Evolutionary conservation across 2,797 vertebrate species (phyloP).

Genomic region (Hylomyscus alleni): DNA sequence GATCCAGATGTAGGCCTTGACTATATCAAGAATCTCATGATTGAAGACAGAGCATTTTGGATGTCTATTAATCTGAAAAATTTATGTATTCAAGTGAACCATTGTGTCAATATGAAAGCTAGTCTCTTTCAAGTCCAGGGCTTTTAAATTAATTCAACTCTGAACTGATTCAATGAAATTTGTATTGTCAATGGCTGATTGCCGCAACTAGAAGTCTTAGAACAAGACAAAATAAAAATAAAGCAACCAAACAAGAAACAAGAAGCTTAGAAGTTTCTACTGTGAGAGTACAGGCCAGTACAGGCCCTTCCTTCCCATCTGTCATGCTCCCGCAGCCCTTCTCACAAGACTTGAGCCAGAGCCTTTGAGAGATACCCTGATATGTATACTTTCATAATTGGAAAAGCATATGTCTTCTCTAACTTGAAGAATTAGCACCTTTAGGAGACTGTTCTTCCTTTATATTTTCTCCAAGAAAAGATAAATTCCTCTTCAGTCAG

Average conservation of each 20-base stretch:
- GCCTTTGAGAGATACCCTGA: constrained; percentile 1
- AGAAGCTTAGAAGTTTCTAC: constrained; percentile 22
- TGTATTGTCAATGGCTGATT: constrained; percentile 77
- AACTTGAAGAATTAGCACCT: constrained; percentile 83
- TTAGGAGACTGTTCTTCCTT: constrained; percentile 70
- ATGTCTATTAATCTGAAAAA: constrained; percentile 58
- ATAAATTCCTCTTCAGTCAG: background rate
- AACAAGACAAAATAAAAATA: background rate
- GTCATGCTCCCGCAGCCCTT: background rate
- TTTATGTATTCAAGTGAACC: constrained; percentile 66
- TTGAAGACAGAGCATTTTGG: constrained; percentile 81
- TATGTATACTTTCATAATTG: background rate
- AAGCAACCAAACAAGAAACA: background rate
- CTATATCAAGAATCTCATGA: constrained; percentile 73
- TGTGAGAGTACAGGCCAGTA: constrained; percentile 30
- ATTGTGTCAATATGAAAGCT: constrained; percentile 74
- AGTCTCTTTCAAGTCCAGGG: constrained; percentile 70
- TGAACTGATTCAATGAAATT: constrained; percentile 65
- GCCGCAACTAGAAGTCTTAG: constrained; percentile 56
- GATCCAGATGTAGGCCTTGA: constrained; percentile 81
- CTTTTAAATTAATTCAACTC: constrained; percentile 59
- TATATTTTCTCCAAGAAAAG: background rate
- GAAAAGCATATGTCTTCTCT: constrained; percentile 43
- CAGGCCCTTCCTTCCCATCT: background rate
- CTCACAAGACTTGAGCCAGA: constrained; percentile 23